These are phyloP conservation scores for Percopsis omiscomaycus DNA, from an alignment of 2,797 vertebrate genomes.

Conservation along the genomic window DNA sequence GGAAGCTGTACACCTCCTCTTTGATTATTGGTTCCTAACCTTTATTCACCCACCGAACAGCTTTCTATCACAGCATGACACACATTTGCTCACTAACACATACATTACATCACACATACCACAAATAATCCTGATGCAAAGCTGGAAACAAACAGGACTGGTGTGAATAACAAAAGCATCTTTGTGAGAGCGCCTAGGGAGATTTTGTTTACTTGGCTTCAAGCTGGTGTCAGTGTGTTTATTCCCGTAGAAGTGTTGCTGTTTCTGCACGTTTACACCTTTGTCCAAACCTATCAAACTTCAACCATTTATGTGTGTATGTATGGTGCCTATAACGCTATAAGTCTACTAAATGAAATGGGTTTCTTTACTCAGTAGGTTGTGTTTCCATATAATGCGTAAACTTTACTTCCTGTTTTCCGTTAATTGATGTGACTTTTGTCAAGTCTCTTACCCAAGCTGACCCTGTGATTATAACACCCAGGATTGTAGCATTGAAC, in stretches of 20 bases:
- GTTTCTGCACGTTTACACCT: conserved; percentile 51
- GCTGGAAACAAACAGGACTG: conserved; percentile 62
- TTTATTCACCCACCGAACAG: conserved; percentile 10
- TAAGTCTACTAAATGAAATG: too few relatives aligned
- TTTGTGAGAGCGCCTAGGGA: conserved; percentile 71
- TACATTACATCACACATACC: conserved; percentile 30
- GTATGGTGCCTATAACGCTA: neutral
- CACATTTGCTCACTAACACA: conserved; percentile 8
- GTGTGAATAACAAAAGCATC: conserved; percentile 69
- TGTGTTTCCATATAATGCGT: neutral
- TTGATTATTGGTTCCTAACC: neutral
- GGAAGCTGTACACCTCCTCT: neutral
- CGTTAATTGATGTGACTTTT: conserved; percentile 24
- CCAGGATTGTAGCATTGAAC: conserved; percentile 8
- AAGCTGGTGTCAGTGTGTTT: conserved; percentile 49
- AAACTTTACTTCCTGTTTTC: neutral
- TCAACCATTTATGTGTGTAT: conserved; percentile 37
- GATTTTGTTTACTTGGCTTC: conserved; percentile 71
- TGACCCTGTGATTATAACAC: conserved; percentile 2
- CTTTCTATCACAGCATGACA: conserved; percentile 12
- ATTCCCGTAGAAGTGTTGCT: conserved; percentile 38
- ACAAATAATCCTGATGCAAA: conserved; percentile 54
- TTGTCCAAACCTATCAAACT: conserved; percentile 31
- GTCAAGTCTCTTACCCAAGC: neutral
- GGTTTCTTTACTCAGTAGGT: too few relatives aligned